phyloP scores from a whole-genome alignment of 2,113 vertebrate genomes.

The Coptodon bakossiorum region DNA sequence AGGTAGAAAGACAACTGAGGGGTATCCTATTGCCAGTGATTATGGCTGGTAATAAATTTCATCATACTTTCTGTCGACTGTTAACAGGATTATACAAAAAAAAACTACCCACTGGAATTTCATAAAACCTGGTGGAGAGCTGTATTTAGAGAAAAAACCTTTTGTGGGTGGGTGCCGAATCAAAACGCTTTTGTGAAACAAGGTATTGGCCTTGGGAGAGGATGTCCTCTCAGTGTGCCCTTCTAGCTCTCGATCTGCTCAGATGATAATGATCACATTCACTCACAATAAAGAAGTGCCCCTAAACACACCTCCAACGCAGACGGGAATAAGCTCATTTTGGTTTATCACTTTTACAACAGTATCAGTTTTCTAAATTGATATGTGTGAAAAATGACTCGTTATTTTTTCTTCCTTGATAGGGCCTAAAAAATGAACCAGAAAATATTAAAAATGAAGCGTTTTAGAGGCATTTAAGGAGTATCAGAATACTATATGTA shows the following conservation, averaged over 20 bases:
- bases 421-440: neutral
- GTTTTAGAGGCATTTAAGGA: neutral
- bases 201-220: neutral
- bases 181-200: neutral
- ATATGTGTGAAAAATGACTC: neutral
- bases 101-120: neutral
- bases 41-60: neutral
- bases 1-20: neutral
- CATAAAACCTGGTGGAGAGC: neutral
- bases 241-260: neutral
- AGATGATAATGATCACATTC: neutral
- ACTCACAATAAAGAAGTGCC: neutral
- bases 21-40: neutral
- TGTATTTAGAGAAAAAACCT: neutral
- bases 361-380: neutral
- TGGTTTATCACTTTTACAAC: neutral
- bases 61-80: neutral
- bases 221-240: neutral
- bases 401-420: neutral
- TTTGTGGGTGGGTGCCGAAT: neutral
- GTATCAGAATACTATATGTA: neutral
- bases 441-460: neutral
- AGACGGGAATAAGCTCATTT: neutral
- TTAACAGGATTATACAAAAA: neutral
- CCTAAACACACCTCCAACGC: neutral